Evolutionary conservation across 2,797 vertebrate species (phyloP).

Genomic region (Lepilemur ruficaudatus): DNA sequence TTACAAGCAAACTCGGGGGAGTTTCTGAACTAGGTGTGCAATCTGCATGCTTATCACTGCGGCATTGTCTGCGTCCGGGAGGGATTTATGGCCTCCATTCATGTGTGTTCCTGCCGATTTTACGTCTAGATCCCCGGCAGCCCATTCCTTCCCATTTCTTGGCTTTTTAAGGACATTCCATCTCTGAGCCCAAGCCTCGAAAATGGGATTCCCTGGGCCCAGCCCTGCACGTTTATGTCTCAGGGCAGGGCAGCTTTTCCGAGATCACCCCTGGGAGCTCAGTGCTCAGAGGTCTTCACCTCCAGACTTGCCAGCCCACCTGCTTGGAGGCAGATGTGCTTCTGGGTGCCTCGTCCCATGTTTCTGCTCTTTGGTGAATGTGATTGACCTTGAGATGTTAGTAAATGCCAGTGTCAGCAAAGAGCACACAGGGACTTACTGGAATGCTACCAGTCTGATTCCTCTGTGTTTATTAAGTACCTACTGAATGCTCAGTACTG

Average conservation of each 20-base stretch:
- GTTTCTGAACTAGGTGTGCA: slow-evolving; percentile 82
- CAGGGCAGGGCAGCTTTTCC: background rate
- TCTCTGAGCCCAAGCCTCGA: background rate
- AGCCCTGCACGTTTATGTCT: background rate
- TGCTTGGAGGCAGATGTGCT: background rate
- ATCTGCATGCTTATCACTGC: slow-evolving; percentile 67
- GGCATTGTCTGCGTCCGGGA: slow-evolving; percentile 60
- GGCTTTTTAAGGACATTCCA: slow-evolving; percentile 44
- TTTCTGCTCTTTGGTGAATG: background rate
- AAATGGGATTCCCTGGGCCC: background rate
- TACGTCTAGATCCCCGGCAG: slow-evolving; percentile 46
- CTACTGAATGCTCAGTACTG: background rate
- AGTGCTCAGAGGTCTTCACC: background rate
- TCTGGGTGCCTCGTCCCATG: background rate
- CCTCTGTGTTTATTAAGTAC: background rate
- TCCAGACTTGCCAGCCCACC: background rate
- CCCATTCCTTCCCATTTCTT: slow-evolving; percentile 25
- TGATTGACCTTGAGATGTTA: slow-evolving; percentile 3
- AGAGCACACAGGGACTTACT: background rate
- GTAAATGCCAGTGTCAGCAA: background rate
- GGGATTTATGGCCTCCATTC: slow-evolving; percentile 67
- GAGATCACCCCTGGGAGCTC: background rate
- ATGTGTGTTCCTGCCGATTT: slow-evolving; percentile 47
- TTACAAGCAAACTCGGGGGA: slow-evolving; percentile 84
- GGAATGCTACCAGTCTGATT: background rate